Percentiles rank a stretch among this genome's conserved stretches.
Conservation (phyloP, 2,888 invertebrate genomes). For the Sinelater perroti region DNA sequence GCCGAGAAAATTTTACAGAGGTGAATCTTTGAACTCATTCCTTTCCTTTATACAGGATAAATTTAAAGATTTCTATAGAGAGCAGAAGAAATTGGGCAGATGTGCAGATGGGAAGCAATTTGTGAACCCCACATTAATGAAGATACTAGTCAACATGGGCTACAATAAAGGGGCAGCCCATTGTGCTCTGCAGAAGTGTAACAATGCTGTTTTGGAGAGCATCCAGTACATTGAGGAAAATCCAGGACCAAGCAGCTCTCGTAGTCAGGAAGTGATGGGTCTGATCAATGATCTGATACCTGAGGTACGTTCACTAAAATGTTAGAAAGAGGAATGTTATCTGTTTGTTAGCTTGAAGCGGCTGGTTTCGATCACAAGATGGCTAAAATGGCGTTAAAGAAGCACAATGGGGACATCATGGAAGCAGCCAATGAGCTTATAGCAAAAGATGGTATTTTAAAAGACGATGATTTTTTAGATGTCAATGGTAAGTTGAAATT, state of each 20-base stretch:
- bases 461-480: slow-evolving; percentile 46
- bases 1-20: slow-evolving; percentile 61
- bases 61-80: slow-evolving; percentile 54
- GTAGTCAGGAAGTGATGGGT: slow-evolving; percentile 53
- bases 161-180: slow-evolving; percentile 68
- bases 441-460: slow-evolving; percentile 58
- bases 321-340: slow-evolving; percentile 15
- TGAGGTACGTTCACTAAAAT: slow-evolving; percentile 46
- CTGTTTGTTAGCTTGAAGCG: slow-evolving; percentile 63
- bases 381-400: slow-evolving; percentile 65
- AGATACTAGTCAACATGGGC: slow-evolving; percentile 74
- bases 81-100: slow-evolving; percentile 64
- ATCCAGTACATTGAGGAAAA: slow-evolving; percentile 71
- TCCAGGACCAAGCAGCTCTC: slow-evolving; percentile 62
- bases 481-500: slow-evolving; percentile 17
- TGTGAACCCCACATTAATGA: slow-evolving; percentile 63
- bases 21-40: slow-evolving; percentile 37
- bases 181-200: slow-evolving; percentile 69
- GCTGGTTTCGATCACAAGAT: slow-evolving; percentile 69
- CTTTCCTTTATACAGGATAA: neutral
- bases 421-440: slow-evolving; percentile 69
- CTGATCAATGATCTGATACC: slow-evolving; percentile 56
- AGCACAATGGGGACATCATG: slow-evolving; percentile 65
- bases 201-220: slow-evolving; percentile 76
- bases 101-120: slow-evolving; percentile 68